Conservation (phyloP, 2,888 invertebrate genomes). For the Eristalis intricaria region DNA sequence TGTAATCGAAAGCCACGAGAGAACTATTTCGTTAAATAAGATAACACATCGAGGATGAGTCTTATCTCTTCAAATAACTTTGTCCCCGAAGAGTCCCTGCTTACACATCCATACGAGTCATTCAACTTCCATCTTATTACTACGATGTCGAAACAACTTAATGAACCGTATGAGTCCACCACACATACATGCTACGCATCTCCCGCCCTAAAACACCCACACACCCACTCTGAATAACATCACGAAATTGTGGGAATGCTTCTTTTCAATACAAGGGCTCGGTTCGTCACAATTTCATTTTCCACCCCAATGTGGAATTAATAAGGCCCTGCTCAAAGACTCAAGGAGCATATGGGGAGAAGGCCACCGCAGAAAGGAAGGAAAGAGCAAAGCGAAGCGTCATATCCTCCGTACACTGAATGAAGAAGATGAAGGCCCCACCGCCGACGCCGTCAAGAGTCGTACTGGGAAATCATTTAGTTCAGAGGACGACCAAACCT, state of each 20-base stretch:
- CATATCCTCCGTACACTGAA: slow-evolving; percentile 35
- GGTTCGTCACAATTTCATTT: slow-evolving; percentile 3
- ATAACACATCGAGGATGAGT: slow-evolving; percentile 37
- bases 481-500: not conserved
- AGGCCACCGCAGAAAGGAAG: slow-evolving; percentile 10
- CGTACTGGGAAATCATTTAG: slow-evolving; percentile 52
- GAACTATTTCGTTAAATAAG: slow-evolving; percentile 54
- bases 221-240: slow-evolving; percentile 5
- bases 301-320: slow-evolving; percentile 23
- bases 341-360: slow-evolving; percentile 10
- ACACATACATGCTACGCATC: not conserved
- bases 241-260: not conserved
- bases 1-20: slow-evolving; percentile 30
- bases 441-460: not conserved
- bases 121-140: slow-evolving; percentile 40
- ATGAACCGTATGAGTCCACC: slow-evolving; percentile 33
- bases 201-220: not conserved
- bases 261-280: slow-evolving; percentile 15
- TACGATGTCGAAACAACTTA: slow-evolving; percentile 37
- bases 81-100: slow-evolving; percentile 26
- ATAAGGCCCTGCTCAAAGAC: slow-evolving; percentile 30
- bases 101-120: slow-evolving; percentile 13
- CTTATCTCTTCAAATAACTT: slow-evolving; percentile 43
- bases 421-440: not conserved
- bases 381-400: slow-evolving; percentile 14